Evolutionary conservation across 2,888 invertebrate species (phyloP).

Genomic region (Tinea semifulvella): DNA sequence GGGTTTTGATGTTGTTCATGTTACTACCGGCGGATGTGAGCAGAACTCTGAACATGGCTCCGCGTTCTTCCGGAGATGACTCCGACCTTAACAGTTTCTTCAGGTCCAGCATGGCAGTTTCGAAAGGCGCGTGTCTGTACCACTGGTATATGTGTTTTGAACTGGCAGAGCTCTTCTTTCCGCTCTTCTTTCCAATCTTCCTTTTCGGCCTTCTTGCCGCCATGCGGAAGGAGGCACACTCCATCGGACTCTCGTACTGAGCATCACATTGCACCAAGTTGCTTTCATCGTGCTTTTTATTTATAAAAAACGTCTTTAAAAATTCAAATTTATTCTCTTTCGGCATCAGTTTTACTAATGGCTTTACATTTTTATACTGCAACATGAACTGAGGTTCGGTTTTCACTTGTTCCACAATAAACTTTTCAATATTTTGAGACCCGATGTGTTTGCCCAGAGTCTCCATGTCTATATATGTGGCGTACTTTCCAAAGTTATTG

Average conservation of each 20-base stretch:
- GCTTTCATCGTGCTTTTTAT: conserved; percentile 22
- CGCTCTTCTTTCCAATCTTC: not conserved
- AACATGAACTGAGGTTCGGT: conserved; percentile 24
- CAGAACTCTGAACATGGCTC: conserved; percentile 29
- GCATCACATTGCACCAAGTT: not conserved
- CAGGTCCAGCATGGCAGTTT: conserved; percentile 34
- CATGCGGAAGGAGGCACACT: not conserved
- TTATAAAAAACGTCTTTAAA: conserved; percentile 34
- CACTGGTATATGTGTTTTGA: conserved; percentile 25
- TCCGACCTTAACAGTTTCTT: conserved; percentile 35
- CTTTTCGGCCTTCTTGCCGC: not conserved
- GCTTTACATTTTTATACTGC: conserved; percentile 27
- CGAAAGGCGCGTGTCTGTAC: conserved; percentile 39
- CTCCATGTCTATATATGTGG: conserved; percentile 27
- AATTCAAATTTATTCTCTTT: conserved; percentile 34
- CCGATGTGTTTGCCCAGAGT: conserved; percentile 38
- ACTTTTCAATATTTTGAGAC: conserved; percentile 31
- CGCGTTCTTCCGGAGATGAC: conserved; percentile 32
- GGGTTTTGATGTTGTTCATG: conserved; percentile 25
- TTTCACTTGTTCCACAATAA: conserved; percentile 27
- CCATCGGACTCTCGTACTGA: not conserved
- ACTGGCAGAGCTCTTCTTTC: not conserved
- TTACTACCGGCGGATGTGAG: conserved; percentile 28
- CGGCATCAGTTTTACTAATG: conserved; percentile 33
- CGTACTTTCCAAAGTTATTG: conserved; percentile 31